phyloP scores from a whole-genome alignment of 2,797 vertebrate species.

The Sarcoramphus papa region DNA sequence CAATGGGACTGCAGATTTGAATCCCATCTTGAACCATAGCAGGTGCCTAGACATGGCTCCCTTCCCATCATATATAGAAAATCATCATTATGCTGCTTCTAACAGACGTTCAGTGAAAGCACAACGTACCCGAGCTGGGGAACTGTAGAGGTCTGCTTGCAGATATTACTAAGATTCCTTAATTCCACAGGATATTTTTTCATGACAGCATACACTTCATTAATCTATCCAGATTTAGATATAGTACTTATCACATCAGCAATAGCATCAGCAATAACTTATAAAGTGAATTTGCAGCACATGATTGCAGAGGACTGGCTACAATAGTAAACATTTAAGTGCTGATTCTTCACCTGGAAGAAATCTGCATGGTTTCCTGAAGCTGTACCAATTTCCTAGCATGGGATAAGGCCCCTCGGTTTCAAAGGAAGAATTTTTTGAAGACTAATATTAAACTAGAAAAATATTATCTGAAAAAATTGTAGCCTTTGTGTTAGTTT shows the following conservation, averaged over 20 bases:
- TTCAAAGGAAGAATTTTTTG: neutral
- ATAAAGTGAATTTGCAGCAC: neutral
- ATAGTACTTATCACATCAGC: neutral
- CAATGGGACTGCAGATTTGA: neutral
- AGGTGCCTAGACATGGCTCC: neutral
- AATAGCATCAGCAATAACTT: neutral
- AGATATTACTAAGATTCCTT: neutral
- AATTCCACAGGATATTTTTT: neutral
- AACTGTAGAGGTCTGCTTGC: neutral
- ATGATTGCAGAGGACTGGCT: neutral
- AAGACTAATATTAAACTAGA: neutral
- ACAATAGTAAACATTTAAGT: neutral
- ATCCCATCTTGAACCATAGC: neutral
- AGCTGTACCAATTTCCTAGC: neutral
- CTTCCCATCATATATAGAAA: neutral
- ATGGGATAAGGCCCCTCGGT: neutral
- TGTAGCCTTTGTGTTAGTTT: neutral
- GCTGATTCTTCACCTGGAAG: conserved; percentile 8
- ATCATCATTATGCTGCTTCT: neutral
- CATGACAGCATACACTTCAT: neutral
- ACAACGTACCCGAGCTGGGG: accelerated
- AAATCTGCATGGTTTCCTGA: neutral
- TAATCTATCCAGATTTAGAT: neutral
- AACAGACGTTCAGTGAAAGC: neutral
- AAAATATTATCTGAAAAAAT: neutral